These are phyloP conservation scores for Adelosebastes latens DNA, from an alignment of 2,797 vertebrate genomes.

Conservation along the genomic window DNA sequence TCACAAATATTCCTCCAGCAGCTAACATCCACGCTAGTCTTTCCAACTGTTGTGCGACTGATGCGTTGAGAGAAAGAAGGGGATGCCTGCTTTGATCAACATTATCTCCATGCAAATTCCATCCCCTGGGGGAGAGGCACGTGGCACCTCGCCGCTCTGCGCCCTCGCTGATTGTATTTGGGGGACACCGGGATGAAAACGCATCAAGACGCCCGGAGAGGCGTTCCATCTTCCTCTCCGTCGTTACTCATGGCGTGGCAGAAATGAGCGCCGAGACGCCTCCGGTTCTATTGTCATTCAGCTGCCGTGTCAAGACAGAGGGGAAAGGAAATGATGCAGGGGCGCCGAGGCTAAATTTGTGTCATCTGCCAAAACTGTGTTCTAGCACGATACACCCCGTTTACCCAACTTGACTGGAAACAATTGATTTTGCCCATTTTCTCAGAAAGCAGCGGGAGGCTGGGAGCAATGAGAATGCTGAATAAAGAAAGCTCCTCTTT, in stretches of 20 bases:
- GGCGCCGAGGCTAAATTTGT: constrained; percentile 57
- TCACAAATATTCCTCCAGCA: neutral
- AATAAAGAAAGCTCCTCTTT: constrained; percentile 44
- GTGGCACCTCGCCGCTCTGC: constrained; percentile 38
- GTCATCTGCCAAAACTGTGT: constrained; percentile 67
- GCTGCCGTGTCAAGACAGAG: constrained; percentile 42
- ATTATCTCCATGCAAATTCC: constrained; percentile 62
- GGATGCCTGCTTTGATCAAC: constrained; percentile 51
- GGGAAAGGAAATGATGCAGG: constrained; percentile 49
- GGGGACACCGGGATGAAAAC: constrained; percentile 50
- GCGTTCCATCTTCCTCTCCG: constrained; percentile 49
- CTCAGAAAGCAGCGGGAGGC: constrained; percentile 39
- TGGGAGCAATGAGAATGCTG: constrained; percentile 37
- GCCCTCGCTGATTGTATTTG: constrained; percentile 62
- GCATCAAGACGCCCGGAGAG: constrained; percentile 46
- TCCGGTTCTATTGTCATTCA: constrained; percentile 64
- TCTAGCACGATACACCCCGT: constrained; percentile 50
- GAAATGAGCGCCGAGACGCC: constrained; percentile 31
- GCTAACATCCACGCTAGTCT: constrained; percentile 3
- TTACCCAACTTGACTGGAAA: constrained; percentile 65
- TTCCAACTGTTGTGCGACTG: constrained; percentile 19
- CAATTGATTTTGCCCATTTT: constrained; percentile 60
- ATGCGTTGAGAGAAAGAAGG: neutral
- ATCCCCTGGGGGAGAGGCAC: neutral
- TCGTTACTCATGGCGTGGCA: constrained; percentile 43